A percentile compares a stretch with the other conserved stretches of the same genome.
These are phyloP conservation scores for Clarias magur DNA, from an alignment of 2,113 vertebrate genomes.

Conservation along the genomic window DNA sequence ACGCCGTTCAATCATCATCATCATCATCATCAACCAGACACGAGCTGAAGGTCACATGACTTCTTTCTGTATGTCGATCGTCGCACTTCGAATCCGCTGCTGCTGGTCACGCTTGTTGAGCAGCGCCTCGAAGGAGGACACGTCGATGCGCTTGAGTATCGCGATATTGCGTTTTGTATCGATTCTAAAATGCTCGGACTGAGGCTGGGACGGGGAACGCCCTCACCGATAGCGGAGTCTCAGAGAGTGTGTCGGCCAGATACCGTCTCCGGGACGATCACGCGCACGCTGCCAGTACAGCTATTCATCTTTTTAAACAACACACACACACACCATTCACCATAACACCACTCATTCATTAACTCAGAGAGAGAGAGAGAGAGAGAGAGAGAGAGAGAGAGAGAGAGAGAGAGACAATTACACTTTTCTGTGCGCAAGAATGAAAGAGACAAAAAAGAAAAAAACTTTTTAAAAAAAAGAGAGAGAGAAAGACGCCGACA, in stretches of 20 bases:
- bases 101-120: too few species aligned
- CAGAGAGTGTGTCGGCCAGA: too few species aligned
- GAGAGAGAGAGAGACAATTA: too few species aligned
- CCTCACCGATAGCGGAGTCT: too few species aligned
- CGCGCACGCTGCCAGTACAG: not conserved
- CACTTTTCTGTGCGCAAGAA: not conserved
- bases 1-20: not conserved
- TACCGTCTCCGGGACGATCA: too few species aligned
- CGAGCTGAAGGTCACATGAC: not conserved
- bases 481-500: not conserved
- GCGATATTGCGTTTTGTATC: too few species aligned
- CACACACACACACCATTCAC: not conserved
- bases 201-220: too few species aligned
- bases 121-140: too few species aligned
- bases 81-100: too few species aligned
- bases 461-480: not conserved
- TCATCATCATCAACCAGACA: not conserved
- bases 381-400: not conserved
- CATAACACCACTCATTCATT: not conserved
- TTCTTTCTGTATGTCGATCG: too few species aligned
- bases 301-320: not conserved
- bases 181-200: too few species aligned
- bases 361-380: not conserved
- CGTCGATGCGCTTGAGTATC: too few species aligned
- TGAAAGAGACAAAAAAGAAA: not conserved